phyloP scores from a whole-genome alignment of 2,888 invertebrate species.

The Stenichneumon culpator region DNA sequence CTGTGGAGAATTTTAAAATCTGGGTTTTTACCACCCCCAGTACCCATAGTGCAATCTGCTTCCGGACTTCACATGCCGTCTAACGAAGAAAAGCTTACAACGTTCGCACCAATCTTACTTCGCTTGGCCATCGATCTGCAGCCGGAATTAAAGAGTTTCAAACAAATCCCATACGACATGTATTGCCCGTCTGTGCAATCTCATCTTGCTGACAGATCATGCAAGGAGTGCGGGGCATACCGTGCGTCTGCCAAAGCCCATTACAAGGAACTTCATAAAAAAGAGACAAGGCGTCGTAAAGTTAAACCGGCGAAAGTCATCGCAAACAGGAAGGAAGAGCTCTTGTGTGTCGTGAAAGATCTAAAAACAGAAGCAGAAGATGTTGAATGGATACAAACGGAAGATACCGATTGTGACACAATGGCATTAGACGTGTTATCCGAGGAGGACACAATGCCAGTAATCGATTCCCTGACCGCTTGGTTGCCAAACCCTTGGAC shows the following conservation, averaged over 20 bases:
- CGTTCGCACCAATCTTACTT: not conserved
- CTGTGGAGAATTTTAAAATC: conserved; percentile 18
- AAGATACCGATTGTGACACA: too few species aligned
- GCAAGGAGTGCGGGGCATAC: conserved; percentile 18
- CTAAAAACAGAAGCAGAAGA: conserved; percentile 17
- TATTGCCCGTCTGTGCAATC: conserved; percentile 3
- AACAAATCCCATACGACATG: conserved; percentile 1
- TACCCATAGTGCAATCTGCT: conserved; percentile 23
- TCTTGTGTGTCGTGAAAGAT: conserved; percentile 30
- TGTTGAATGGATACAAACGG: too few species aligned
- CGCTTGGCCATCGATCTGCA: not conserved
- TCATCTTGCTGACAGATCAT: not conserved
- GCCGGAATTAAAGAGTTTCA: not conserved
- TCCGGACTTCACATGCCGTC: not conserved
- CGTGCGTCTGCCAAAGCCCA: conserved; percentile 18
- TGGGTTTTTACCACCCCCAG: conserved; percentile 34
- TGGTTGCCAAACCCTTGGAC: not conserved
- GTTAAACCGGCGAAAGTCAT: conserved; percentile 24
- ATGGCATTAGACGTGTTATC: too few species aligned
- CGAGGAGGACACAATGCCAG: conserved; percentile 25
- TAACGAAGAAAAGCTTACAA: too few species aligned
- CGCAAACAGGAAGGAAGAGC: conserved; percentile 29
- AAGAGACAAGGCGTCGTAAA: conserved; percentile 22
- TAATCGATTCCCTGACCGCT: conserved; percentile 6
- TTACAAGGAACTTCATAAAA: conserved; percentile 5